A percentile compares a stretch with the other conserved stretches of the same genome.
phyloP scores from a whole-genome alignment of 2,888 invertebrate species.

The Pteria penguin region DNA sequence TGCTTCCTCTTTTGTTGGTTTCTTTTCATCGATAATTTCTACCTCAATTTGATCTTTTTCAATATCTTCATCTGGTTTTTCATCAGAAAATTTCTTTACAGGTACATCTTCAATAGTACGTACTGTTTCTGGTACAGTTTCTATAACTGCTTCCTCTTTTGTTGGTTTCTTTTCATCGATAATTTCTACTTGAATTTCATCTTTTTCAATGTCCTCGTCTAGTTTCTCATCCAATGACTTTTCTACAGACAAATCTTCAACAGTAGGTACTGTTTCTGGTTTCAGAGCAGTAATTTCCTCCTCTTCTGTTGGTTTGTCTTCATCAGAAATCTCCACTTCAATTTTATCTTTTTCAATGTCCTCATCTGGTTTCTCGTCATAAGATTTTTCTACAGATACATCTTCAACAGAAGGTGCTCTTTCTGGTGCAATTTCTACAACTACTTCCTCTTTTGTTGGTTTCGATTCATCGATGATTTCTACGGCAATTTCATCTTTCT shows the following conservation, averaged over 20 bases:
- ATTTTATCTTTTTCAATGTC: slow-evolving; percentile 19
- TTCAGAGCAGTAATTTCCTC: not conserved
- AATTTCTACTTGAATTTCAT: not conserved
- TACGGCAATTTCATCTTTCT: slow-evolving; percentile 5
- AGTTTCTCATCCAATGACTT: not conserved
- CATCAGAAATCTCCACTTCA: slow-evolving; percentile 13
- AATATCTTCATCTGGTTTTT: not conserved
- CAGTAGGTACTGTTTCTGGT: too few relatives aligned
- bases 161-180: slow-evolving; percentile 7
- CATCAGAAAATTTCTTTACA: not conserved
- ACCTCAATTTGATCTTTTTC: slow-evolving; percentile 10
- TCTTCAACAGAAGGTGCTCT: not conserved
- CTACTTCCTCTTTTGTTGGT: slow-evolving; percentile 19
- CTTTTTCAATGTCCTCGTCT: slow-evolving; percentile 14
- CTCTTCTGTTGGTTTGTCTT: slow-evolving; percentile 18
- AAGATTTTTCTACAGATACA: not conserved
- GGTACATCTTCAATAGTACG: slow-evolving; percentile 44
- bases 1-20: slow-evolving; percentile 6
- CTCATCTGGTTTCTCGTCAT: not conserved
- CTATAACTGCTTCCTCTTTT: slow-evolving; percentile 15
- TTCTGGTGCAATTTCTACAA: slow-evolving; percentile 6
- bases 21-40: slow-evolving; percentile 7
- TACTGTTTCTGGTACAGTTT: slow-evolving; percentile 38
- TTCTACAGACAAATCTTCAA: too few relatives aligned
- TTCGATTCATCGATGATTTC: slow-evolving; percentile 20